Evolutionary conservation across 2,113 vertebrate genomes (phyloP).

Genomic region (Chloropsis hardwickii): DNA sequence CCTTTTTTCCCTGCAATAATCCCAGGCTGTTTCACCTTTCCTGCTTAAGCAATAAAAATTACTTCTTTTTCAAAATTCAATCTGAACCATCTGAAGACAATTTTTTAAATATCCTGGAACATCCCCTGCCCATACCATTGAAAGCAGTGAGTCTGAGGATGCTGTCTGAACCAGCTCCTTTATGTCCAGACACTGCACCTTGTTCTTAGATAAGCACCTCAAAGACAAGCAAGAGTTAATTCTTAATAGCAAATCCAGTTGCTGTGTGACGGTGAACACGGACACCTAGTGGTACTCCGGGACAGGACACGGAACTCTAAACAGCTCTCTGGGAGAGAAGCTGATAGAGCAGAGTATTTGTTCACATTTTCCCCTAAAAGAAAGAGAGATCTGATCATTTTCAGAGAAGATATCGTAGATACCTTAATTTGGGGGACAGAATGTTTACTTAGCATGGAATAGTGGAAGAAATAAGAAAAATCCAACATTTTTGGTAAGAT

Average conservation of each 20-base stretch:
- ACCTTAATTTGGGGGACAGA: background rate
- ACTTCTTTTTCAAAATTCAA: background rate
- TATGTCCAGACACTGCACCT: background rate
- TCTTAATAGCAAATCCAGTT: background rate
- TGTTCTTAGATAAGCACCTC: background rate
- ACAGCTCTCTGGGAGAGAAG: background rate
- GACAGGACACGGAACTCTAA: background rate
- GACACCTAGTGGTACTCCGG: constrained; percentile 59
- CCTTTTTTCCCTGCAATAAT: background rate
- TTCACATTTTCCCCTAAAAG: background rate
- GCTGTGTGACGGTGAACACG: constrained; percentile 40
- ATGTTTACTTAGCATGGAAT: background rate
- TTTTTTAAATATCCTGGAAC: background rate
- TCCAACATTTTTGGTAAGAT: background rate
- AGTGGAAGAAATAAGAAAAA: background rate
- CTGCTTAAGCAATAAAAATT: background rate
- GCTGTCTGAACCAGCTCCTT: background rate
- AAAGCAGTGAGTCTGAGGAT: background rate
- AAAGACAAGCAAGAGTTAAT: background rate
- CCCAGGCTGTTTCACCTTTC: background rate
- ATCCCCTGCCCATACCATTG: background rate
- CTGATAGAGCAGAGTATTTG: background rate
- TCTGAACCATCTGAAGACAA: background rate
- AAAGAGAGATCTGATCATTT: background rate
- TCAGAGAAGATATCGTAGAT: background rate